Base-by-base conservation (phyloP, 2,797 vertebrate species). In the Acanthiza pusilla region DNA sequence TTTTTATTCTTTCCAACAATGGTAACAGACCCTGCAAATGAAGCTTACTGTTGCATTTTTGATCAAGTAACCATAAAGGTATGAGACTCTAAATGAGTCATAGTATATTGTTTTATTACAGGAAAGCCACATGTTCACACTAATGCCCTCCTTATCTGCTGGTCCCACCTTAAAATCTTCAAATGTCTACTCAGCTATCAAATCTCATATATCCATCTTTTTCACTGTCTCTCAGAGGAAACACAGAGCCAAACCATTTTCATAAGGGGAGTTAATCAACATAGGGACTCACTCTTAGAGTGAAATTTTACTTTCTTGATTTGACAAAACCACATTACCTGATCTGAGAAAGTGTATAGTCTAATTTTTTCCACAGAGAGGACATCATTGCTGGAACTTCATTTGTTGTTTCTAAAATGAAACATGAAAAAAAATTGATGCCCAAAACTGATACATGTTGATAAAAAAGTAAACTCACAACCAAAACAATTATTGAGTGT, bases 361-460 rank as follows among this genome's bases (percentile, higher is more conserved):
- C 99, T 95, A 99, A 95, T 94, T 99, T 99, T 97, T 99, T 99
- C 99, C 99, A 99, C 61, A 99, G 96, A 25, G 99, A 99, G 30
- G 99, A 99, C 99, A 99, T 98, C 97, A 99, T 98, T 45, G 97
- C 98, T 84, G 99, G 99, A 29, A 99, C 98, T 71, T 98, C 98
- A 94, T 90, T 97, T 97, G 97, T 96, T 84, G 97, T 97, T 97
- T 98, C 98, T 98, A 85, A 94, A 95, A 91, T 13, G 27, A 91
- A 68, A 4, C 19, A 68, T 21, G 70, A 83, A 73, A 79, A 60
- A 53, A 36, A 29, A 43, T 6, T 86, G 16, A 58, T 48, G 13
- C 13, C 30, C 54, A 40, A 68, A 70, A 32, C 34, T 50, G 13
- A 66, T 11, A 66, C 4, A 51, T 2, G 4, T 16, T 66, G 29